Evolutionary conservation across 1,140 invertebrate species (phyloP).

Genomic region (Philopotamus ludificatus): DNA sequence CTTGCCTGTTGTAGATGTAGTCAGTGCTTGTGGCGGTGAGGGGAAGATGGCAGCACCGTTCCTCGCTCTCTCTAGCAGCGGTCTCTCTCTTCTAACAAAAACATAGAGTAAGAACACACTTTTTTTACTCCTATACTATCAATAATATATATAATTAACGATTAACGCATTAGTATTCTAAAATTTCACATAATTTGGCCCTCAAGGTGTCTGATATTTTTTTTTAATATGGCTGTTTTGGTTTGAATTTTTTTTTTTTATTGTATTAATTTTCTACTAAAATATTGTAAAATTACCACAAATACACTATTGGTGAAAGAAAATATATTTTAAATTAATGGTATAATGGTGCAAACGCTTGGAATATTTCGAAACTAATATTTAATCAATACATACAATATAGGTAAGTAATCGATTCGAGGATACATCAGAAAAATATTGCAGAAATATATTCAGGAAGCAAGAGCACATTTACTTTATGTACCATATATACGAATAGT

Average conservation of each 20-base stretch:
- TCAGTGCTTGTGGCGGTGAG: constrained; percentile 77
- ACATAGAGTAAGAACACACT: constrained; percentile 54
- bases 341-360: background rate
- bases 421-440: background rate
- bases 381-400: background rate
- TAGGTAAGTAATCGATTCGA: background rate
- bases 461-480: too few species aligned
- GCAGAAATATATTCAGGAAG: background rate
- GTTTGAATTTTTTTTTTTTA: constrained; percentile 13
- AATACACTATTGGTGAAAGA: constrained; percentile 5
- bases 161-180: background rate
- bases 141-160: constrained; percentile 18
- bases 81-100: constrained; percentile 54
- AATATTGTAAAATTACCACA: background rate
- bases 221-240: constrained; percentile 7
- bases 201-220: constrained; percentile 4
- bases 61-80: constrained; percentile 52
- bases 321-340: background rate
- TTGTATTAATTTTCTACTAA: background rate
- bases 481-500: too few species aligned
- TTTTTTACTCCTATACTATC: constrained; percentile 35
- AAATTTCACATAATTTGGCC: background rate
- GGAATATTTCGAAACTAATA: background rate
- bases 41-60: constrained; percentile 58
- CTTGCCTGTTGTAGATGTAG: constrained; percentile 72